phyloP scores from a whole-genome alignment of 2,888 invertebrate genomes.

The Blastobasis lacticolella region DNA sequence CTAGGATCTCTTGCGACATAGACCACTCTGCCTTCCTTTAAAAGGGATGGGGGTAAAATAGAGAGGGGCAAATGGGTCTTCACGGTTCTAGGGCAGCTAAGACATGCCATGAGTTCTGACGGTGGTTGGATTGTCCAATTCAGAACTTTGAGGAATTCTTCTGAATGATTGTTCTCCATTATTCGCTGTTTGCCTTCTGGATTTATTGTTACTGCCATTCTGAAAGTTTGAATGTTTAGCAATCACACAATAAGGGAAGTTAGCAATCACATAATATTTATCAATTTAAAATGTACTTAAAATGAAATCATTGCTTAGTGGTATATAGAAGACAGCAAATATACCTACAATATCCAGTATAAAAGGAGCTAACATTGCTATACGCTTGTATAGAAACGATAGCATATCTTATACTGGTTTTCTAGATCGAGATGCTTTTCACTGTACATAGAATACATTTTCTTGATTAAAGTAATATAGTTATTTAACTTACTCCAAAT shows the following conservation, averaged over 20 bases:
- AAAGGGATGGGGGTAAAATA: slow-evolving; percentile 74
- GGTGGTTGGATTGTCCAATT: not conserved
- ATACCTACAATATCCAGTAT: no score
- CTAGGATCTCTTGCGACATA: slow-evolving; percentile 28
- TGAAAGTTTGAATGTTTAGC: not conserved
- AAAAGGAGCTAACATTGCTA: no score
- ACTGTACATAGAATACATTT: no score
- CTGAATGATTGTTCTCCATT: not conserved
- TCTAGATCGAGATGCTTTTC: no score
- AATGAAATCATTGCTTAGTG: no score
- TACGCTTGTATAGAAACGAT: no score
- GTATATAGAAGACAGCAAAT: no score
- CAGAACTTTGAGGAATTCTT: not conserved
- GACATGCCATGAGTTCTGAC: not conserved
- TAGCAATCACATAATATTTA: no score
- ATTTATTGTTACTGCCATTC: not conserved
- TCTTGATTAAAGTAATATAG: not conserved
- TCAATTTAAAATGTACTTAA: no score
- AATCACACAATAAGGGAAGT: no score
- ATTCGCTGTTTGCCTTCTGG: not conserved
- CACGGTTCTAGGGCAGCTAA: slow-evolving; percentile 23
- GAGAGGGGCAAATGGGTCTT: slow-evolving; percentile 80
- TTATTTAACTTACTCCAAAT: slow-evolving; percentile 8
- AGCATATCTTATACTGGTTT: no score
- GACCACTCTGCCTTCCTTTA: slow-evolving; percentile 67